phyloP scores from a whole-genome alignment of 2,888 invertebrate genomes.

The Macrosiphum euphorbiae region DNA sequence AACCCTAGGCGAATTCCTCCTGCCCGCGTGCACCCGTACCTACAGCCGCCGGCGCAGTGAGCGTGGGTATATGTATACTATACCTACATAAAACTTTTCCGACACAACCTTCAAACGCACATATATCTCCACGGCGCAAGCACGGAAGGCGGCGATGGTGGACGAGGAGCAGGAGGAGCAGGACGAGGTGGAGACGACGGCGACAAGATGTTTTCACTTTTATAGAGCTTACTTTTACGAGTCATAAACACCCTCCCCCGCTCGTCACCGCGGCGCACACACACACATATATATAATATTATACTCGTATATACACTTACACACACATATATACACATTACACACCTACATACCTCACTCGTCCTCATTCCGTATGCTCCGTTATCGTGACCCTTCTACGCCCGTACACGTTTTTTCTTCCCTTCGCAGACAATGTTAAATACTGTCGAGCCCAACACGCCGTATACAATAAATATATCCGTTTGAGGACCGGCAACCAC shows the following conservation, averaged over 20 bases:
- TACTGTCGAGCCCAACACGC: not conserved
- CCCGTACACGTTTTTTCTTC: not conserved
- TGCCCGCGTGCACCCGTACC: not conserved
- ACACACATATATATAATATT: too few relatives aligned
- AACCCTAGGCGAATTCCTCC: constrained; percentile 11
- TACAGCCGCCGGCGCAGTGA: not conserved
- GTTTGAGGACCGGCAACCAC: constrained; percentile 23
- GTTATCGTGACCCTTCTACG: constrained; percentile 9
- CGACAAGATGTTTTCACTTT: constrained; percentile 59
- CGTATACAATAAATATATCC: not conserved
- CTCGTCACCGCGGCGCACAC: not conserved
- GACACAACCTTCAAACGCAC: constrained; percentile 2
- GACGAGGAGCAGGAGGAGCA: too few relatives aligned
- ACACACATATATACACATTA: not conserved
- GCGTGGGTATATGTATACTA: too few relatives aligned
- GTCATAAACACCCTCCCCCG: constrained; percentile 45
- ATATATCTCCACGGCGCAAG: not conserved
- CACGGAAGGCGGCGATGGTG: not conserved
- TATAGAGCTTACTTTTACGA: constrained; percentile 63
- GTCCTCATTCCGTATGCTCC: not conserved
- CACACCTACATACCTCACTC: not conserved
- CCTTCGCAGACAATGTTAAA: not conserved
- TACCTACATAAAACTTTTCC: constrained; percentile 27
- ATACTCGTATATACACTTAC: too few relatives aligned
- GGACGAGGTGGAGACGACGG: too few relatives aligned